Conservation (phyloP, 2,888 invertebrate species). For the Leistus spinibarbis region DNA sequence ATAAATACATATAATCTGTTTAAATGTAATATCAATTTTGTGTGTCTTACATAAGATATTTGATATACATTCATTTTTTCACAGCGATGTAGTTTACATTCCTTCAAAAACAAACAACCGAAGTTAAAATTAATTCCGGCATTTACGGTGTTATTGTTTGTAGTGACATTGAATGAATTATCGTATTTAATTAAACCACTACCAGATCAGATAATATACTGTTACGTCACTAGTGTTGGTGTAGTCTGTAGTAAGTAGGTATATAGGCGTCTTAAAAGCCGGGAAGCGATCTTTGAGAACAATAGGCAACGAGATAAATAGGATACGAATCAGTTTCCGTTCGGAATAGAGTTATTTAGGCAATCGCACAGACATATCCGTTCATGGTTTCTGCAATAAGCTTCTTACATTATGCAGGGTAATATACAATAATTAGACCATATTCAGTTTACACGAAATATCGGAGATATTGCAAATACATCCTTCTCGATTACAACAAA, state of each 20-base stretch:
- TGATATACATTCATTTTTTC: too few species aligned
- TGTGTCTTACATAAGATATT: too few species aligned
- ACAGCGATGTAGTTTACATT: too few species aligned
- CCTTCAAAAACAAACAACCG: not conserved
- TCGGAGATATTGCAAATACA: too few species aligned
- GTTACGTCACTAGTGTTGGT: not conserved
- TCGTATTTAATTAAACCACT: not conserved
- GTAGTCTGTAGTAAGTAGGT: too few species aligned
- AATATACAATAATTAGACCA: too few species aligned
- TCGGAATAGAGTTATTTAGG: not conserved
- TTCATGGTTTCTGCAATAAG: not conserved
- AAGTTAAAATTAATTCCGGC: not conserved
- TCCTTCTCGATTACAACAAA: too few species aligned
- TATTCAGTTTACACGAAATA: too few species aligned
- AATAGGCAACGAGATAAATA: not conserved
- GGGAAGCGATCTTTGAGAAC: not conserved
- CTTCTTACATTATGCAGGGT: too few species aligned
- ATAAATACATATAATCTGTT: too few species aligned
- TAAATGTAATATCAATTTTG: too few species aligned
- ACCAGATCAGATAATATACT: not conserved
- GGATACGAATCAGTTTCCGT: not conserved
- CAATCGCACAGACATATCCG: not conserved
- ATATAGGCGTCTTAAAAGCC: not conserved
- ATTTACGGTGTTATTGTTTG: not conserved
- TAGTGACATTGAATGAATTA: not conserved